Conservation (phyloP, 2,888 invertebrate species). For the Ernsta delagoae region DNA sequence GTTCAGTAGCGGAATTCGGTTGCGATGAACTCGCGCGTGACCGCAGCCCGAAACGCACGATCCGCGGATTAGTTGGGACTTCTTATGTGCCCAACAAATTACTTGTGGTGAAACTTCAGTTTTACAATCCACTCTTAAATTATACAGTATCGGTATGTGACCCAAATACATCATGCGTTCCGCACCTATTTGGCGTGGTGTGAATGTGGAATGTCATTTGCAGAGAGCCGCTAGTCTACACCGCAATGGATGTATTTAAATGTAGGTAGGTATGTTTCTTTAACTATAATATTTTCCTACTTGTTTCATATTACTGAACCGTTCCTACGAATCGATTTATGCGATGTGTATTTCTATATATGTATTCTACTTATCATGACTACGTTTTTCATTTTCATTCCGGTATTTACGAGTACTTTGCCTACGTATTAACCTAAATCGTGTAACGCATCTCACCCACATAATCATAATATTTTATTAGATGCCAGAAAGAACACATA, state of each 20-base stretch:
- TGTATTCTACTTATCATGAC: no score
- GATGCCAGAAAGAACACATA: neutral
- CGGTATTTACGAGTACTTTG: no score
- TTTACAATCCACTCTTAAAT: conserved; percentile 66
- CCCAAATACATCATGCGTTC: conserved; percentile 67
- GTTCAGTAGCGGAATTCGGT: conserved; percentile 67
- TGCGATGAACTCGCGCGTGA: conserved; percentile 69
- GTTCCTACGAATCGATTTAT: no score
- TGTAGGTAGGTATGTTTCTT: conserved; percentile 45
- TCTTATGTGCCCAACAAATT: conserved; percentile 67
- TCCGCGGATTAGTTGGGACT: conserved; percentile 72
- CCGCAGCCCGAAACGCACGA: conserved; percentile 74
- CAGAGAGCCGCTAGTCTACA: conserved; percentile 66
- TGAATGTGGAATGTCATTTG: conserved; percentile 75
- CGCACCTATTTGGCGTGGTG: conserved; percentile 68
- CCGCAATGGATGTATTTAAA: conserved; percentile 64
- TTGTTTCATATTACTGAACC: no score
- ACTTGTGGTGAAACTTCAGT: conserved; percentile 72
- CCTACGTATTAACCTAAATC: no score
- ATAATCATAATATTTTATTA: neutral
- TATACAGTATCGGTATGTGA: conserved; percentile 74
- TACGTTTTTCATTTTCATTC: no score
- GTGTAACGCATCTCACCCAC: no score
- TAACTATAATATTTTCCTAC: no score
- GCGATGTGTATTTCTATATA: no score